Conservation (phyloP, 2,113 vertebrate species). For the Reinhardtius hippoglossoides region DNA sequence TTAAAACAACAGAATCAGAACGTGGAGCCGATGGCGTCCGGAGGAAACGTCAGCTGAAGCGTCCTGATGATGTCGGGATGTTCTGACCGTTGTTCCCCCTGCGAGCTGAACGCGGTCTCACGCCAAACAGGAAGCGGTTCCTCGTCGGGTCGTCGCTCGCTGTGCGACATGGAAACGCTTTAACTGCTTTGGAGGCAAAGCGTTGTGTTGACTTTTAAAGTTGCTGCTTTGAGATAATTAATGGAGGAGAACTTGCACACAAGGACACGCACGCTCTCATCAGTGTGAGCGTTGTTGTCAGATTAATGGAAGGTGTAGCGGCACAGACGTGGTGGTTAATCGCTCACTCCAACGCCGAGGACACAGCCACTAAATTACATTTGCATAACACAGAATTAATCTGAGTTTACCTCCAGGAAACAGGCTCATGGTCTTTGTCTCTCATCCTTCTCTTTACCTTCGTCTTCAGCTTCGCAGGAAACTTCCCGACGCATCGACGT, state of each 20-base stretch:
- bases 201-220: not conserved
- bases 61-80: no score
- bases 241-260: conserved; percentile 9
- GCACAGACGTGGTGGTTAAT: conserved; percentile 56
- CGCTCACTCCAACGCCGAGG: conserved; percentile 42
- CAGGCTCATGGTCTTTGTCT: conserved; percentile 20
- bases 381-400: conserved; percentile 67
- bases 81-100: no score
- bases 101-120: no score
- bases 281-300: conserved; percentile 17
- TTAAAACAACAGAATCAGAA: no score
- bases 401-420: conserved; percentile 37
- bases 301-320: conserved; percentile 37
- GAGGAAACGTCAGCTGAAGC: no score
- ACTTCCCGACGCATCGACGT: conserved; percentile 20
- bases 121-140: no score
- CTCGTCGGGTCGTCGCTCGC: no score
- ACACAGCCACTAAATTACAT: conserved; percentile 65
- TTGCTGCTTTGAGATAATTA: conserved; percentile 42
- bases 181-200: no score
- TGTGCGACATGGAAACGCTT: no score
- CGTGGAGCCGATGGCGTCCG: no score
- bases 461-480: conserved; percentile 22
- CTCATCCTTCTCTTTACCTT: not conserved
- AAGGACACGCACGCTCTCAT: conserved; percentile 31